Base-by-base conservation (phyloP, 2,113 vertebrate species). In the Gobio gobio region DNA sequence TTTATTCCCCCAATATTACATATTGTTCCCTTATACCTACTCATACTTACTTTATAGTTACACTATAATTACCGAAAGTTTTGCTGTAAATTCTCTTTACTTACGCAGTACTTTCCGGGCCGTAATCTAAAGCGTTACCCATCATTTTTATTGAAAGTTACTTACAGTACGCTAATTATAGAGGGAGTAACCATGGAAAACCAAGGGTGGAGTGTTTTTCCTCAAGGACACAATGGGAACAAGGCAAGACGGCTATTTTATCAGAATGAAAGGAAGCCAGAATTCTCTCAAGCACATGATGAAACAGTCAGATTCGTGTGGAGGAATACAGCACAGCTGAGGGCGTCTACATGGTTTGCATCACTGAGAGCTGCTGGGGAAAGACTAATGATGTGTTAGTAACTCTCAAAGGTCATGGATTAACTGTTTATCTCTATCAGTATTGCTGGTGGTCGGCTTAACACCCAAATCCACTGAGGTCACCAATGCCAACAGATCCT, bases 401-500 rank as follows among this genome's bases (percentile, higher is more conserved):
- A 78, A 78, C 29, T 78, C 49, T 78, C 29, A 78, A 56, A 78
- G 51, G 54, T 78, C 29, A 58, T 22, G 29, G 75, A 78, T 78
- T 78, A 40, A 36, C 18, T 22, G 20, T 77, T 56, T 73, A 24
- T 73, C n/a, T 74, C 12, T 47, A 73, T 74, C 43, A 74, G 72
- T 26, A 24, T 8, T 47, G n/a, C 72, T 74, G 43, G n/a, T 47
- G 22, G n/a, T 74, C 70, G 47, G 70, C 43, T 74, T 58, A 43
- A 78, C 22, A 16, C 20, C 12, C 56, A 78, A 5, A 78, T 59
- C 56, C 76, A 43, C 33, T 43, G 51, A 33, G 54, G 10, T 59
- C 10, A 78, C 43, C 70, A 47, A 8, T 45, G 40, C 33, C 29
- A 70, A 70, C 66, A 70, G 66, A 73, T 47, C 43, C 40, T 24